A percentile compares a stretch with the other conserved stretches of the same genome.
These are phyloP conservation scores for Drosophila borborema DNA, from an alignment of 2,888 invertebrate species.

Conservation along the genomic window DNA sequence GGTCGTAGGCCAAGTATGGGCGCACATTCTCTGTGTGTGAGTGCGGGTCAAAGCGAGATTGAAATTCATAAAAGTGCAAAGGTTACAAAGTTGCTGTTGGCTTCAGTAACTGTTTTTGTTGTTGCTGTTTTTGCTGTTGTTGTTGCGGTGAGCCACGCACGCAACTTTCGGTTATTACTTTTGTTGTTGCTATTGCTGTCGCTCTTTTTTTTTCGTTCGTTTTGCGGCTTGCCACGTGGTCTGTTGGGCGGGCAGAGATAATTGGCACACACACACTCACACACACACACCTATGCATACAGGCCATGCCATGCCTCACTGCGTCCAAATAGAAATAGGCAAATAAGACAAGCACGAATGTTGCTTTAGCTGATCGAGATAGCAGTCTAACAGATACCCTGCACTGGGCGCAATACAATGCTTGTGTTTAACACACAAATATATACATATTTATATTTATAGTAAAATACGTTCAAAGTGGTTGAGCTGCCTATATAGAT, in stretches of 20 bases:
- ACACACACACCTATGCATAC: constrained; percentile 7
- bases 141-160: constrained; percentile 39
- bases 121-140: constrained; percentile 4
- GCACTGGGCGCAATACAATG: neutral
- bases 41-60: constrained; percentile 55
- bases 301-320: constrained; percentile 13
- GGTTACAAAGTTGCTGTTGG: constrained; percentile 68
- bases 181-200: constrained; percentile 15
- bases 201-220: constrained; percentile 16
- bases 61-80: constrained; percentile 73
- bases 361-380: neutral
- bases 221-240: constrained; percentile 61
- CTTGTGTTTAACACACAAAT: neutral
- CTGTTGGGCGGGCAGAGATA: constrained; percentile 54
- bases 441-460: neutral
- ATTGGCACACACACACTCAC: constrained; percentile 44
- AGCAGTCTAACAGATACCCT: constrained; percentile 3
- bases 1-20: constrained; percentile 28
- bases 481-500: neutral
- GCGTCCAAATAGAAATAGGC: constrained; percentile 15
- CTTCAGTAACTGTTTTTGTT: constrained; percentile 14
- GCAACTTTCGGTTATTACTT: constrained; percentile 52
- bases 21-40: constrained; percentile 12
- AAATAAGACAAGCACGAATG: constrained; percentile 8
- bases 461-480: too few relatives aligned